Evolutionary conservation across 2,797 vertebrate genomes (phyloP).

Genomic region (Siniperca undulata): DNA sequence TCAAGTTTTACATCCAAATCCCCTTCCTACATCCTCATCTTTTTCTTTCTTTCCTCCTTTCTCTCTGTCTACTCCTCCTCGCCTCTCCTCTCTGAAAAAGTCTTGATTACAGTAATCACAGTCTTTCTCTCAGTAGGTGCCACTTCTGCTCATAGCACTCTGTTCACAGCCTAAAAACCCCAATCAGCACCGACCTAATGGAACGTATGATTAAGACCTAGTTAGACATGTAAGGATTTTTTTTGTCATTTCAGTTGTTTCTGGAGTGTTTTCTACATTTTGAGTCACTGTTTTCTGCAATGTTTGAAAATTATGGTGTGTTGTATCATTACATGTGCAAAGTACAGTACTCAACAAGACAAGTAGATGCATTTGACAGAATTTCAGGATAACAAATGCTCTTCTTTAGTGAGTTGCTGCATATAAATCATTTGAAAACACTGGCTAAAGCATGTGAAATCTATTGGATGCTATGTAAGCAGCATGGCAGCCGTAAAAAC

Average conservation of each 20-base stretch:
- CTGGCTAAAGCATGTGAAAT: background rate
- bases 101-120: conserved; percentile 80
- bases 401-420: background rate
- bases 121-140: conserved; percentile 64
- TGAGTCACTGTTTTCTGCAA: background rate
- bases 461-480: background rate
- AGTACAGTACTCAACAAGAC: background rate
- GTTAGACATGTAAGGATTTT: conserved; percentile 37
- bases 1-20: background rate
- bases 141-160: conserved; percentile 63
- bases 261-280: background rate
- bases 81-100: conserved; percentile 52
- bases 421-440: conserved; percentile 14
- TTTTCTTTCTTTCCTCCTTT: background rate
- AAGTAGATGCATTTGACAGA: background rate
- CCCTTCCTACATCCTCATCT: background rate
- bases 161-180: conserved; percentile 69
- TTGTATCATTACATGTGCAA: background rate
- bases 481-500: background rate
- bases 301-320: background rate
- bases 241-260: conserved; percentile 9
- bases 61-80: conserved; percentile 5
- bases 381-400: background rate
- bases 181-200: conserved; percentile 73
- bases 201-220: conserved; percentile 72